These are phyloP conservation scores for Cyphomyrus plagiostoma DNA, from an alignment of 2,113 vertebrate genomes.

Conservation along the genomic window DNA sequence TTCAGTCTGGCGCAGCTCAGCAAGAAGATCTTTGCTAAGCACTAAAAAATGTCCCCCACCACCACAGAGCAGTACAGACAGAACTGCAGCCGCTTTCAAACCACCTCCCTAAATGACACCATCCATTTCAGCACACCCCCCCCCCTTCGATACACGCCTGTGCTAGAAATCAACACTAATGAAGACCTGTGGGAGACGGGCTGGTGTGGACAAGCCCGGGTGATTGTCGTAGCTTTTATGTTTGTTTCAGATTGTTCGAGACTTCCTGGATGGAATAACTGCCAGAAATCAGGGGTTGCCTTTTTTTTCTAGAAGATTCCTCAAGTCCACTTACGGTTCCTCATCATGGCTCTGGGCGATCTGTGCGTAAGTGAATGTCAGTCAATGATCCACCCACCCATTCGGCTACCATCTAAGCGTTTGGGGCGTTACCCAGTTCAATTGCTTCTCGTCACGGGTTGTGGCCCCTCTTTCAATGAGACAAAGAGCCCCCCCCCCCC, in stretches of 20 bases:
- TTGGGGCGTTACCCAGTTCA: background rate
- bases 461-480: background rate
- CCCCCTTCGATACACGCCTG: background rate
- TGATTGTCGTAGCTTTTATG: constrained; percentile 1
- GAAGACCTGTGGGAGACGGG: constrained; percentile 12
- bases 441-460: background rate
- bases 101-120: background rate
- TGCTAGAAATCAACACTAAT: background rate
- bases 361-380: background rate
- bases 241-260: background rate
- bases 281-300: background rate
- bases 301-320: background rate
- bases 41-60: background rate
- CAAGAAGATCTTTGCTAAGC: background rate
- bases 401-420: background rate
- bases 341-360: background rate
- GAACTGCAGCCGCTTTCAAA: background rate
- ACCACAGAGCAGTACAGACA: background rate
- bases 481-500: background rate
- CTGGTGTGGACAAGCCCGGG: constrained; percentile 2
- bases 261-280: background rate
- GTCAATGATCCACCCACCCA: background rate
- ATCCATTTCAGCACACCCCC: background rate
- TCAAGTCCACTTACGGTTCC: background rate
- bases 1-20: background rate